phyloP scores from a whole-genome alignment of 2,888 invertebrate genomes.

The Caenorhabditis sp. region DNA sequence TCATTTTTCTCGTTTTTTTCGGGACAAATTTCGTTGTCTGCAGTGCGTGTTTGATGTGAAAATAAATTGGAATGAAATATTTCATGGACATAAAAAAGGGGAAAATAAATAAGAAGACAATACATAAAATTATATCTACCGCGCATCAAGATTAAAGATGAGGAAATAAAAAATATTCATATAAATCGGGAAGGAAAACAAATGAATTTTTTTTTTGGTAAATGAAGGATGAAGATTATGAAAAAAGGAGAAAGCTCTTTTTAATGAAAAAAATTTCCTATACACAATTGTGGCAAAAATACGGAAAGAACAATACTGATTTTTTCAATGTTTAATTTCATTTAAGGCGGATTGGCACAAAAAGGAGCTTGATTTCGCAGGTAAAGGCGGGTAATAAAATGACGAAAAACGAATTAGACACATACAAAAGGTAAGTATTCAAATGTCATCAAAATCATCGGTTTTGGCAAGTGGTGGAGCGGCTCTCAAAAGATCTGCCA shows the following conservation, averaged over 20 bases:
- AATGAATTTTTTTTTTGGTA: too few species aligned
- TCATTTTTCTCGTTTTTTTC: not conserved
- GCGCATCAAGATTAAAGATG: slow-evolving; percentile 20
- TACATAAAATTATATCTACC: slow-evolving; percentile 16
- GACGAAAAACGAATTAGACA: not conserved
- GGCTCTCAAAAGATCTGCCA: slow-evolving; percentile 48
- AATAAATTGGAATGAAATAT: not conserved
- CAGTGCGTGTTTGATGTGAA: not conserved
- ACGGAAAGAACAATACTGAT: not conserved
- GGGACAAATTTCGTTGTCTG: not conserved
- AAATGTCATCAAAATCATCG: slow-evolving; percentile 49
- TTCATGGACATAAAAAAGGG: not conserved
- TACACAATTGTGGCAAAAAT: not conserved
- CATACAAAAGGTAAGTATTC: not conserved
- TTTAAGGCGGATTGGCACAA: not conserved
- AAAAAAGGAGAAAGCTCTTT: slow-evolving; percentile 5
- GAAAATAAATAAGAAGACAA: slow-evolving; percentile 1
- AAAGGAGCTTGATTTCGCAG: not conserved
- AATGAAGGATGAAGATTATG: not conserved
- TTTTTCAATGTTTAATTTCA: not conserved
- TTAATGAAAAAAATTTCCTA: not conserved
- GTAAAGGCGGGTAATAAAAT: not conserved
- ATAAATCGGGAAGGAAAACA: too few species aligned
- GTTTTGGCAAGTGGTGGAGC: slow-evolving; percentile 53
- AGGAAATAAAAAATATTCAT: slow-evolving; percentile 3